Percentiles rank a stretch among this genome's conserved stretches.
phyloP scores from a whole-genome alignment of 2,888 invertebrate species.

The Lasioglossum leucozonium region DNA sequence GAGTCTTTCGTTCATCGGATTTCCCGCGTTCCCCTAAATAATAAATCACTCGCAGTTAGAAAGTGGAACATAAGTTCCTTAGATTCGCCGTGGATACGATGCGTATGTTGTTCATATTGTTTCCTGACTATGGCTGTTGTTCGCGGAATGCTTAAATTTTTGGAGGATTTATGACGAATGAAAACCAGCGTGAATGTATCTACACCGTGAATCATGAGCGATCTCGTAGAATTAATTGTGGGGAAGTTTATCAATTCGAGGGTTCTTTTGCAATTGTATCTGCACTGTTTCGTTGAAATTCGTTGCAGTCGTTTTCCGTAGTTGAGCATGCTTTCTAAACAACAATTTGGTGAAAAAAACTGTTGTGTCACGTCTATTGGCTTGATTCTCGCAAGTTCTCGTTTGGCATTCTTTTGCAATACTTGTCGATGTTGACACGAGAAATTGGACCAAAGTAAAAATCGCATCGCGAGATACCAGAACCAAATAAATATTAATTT shows the following conservation, averaged over 20 bases:
- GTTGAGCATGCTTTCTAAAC: background rate
- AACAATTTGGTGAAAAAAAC: background rate
- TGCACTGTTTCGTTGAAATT: background rate
- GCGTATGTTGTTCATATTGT: background rate
- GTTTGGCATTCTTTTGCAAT: background rate
- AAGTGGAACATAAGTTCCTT: background rate
- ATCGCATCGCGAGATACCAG: too few relatives aligned
- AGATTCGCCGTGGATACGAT: background rate
- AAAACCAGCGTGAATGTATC: background rate
- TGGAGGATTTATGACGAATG: background rate
- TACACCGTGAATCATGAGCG: background rate
- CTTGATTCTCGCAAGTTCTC: background rate
- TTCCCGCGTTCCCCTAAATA: background rate
- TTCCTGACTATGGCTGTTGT: background rate
- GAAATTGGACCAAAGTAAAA: too few relatives aligned
- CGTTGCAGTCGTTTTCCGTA: background rate
- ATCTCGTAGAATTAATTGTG: background rate
- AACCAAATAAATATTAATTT: too few relatives aligned
- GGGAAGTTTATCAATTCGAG: background rate
- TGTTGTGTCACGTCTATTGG: background rate
- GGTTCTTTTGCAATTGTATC: background rate
- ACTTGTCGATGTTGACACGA: background rate
- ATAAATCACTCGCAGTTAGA: conserved; percentile 12
- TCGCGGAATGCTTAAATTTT: background rate
- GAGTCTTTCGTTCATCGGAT: background rate